These are phyloP conservation scores for Sitobion miscanthi DNA, from an alignment of 1,140 invertebrate species.

Conservation along the genomic window DNA sequence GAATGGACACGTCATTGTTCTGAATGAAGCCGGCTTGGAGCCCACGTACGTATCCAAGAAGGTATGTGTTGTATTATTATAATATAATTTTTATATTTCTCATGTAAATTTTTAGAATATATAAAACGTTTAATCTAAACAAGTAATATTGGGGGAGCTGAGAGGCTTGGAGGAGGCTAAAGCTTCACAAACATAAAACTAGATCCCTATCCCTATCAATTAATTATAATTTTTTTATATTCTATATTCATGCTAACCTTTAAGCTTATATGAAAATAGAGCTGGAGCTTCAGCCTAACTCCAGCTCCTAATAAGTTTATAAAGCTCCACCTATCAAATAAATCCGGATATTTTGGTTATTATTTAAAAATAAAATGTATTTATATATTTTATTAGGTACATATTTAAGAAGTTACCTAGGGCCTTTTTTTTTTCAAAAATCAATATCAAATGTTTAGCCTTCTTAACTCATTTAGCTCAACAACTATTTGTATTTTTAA, in stretches of 20 bases:
- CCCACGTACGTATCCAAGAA: conserved; percentile 58
- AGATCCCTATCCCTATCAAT: not conserved
- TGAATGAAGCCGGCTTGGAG: conserved; percentile 57
- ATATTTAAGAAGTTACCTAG: not conserved
- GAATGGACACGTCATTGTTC: conserved; percentile 36
- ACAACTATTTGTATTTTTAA: not conserved
- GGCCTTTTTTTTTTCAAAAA: not conserved
- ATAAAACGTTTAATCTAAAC: not conserved
- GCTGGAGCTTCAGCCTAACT: not conserved
- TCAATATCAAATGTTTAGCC: not conserved
- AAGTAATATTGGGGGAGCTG: not conserved
- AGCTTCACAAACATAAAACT: not conserved
- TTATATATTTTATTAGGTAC: not conserved
- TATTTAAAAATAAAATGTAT: not conserved
- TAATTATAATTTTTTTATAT: not conserved
- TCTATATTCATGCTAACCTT: not conserved
- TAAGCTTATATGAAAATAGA: no score
- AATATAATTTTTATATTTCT: not conserved
- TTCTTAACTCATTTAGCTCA: not conserved
- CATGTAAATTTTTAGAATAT: not conserved
- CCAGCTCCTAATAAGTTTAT: not conserved
- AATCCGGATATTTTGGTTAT: not conserved
- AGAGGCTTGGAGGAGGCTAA: not conserved
- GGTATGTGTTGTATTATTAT: conserved; percentile 33
- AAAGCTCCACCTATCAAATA: not conserved